phyloP scores from a whole-genome alignment of 2,113 vertebrate species.

The Tetraodon nigroviridis region DNA sequence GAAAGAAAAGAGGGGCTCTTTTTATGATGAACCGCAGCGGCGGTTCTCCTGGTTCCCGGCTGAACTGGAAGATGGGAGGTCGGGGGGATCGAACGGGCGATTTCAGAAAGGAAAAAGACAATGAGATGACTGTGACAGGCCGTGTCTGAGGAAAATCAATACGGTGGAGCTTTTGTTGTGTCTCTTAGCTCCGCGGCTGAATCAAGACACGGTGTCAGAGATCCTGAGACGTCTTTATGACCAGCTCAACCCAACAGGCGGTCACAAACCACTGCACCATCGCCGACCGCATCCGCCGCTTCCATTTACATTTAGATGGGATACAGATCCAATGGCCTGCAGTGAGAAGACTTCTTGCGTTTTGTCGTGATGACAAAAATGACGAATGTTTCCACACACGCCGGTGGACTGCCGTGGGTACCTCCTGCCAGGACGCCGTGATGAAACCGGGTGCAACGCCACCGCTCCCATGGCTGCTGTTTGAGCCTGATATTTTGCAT shows the following conservation, averaged over 20 bases:
- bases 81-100: conserved; percentile 50
- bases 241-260: conserved; percentile 15
- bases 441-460: conserved; percentile 50
- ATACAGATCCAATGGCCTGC: not conserved
- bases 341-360: conserved; percentile 12
- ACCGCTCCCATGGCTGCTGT: conserved; percentile 1
- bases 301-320: conserved; percentile 41
- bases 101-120: conserved; percentile 58
- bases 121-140: conserved; percentile 61
- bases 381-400: conserved; percentile 1
- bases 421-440: conserved; percentile 28
- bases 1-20: not conserved
- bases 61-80: conserved; percentile 43
- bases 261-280: conserved; percentile 7
- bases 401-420: conserved; percentile 13
- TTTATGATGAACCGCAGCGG: conserved; percentile 10
- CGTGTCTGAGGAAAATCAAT: conserved; percentile 67
- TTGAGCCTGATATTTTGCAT: conserved; percentile 12
- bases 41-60: conserved; percentile 17
- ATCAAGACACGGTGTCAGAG: conserved; percentile 48
- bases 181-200: conserved; percentile 63
- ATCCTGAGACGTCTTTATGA: conserved; percentile 31
- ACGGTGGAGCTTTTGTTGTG: conserved; percentile 37
- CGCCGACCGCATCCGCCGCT: not conserved
- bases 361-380: conserved; percentile 25